Conservation (phyloP, 2,888 invertebrate genomes). For the Diarsia dahlii region DNA sequence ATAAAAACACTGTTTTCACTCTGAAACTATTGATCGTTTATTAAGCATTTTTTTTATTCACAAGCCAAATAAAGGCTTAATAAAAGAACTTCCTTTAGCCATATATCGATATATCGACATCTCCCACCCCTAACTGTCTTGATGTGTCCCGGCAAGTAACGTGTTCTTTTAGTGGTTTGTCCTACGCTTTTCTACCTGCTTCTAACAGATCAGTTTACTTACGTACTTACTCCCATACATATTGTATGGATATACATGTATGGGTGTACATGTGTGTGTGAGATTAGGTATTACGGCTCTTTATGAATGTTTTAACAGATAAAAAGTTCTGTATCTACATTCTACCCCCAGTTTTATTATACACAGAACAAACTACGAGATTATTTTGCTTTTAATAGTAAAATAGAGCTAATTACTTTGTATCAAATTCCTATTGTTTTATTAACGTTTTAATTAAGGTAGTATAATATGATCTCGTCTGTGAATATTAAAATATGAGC, state of each 20-base stretch:
- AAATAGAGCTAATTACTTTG: conserved; percentile 25
- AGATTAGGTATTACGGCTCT: conserved; percentile 62
- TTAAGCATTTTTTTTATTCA: not conserved
- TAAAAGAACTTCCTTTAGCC: not conserved
- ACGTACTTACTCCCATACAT: conserved; percentile 67
- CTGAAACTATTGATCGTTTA: not conserved
- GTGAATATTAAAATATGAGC: conserved; percentile 24
- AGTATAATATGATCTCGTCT: conserved; percentile 24
- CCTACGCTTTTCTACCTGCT: conserved; percentile 82
- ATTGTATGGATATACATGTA: conserved; percentile 32
- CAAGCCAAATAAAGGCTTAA: fast-evolving
- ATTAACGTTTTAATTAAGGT: conserved; percentile 32
- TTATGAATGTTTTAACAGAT: conserved; percentile 60
- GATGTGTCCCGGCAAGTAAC: conserved; percentile 84
- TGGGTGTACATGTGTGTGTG: conserved; percentile 42
- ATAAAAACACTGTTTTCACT: no score
- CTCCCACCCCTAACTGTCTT: conserved; percentile 76
- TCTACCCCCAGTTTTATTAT: conserved; percentile 22
- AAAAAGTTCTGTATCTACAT: conserved; percentile 38
- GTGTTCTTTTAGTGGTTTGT: conserved; percentile 88
- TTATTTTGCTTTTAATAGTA: conserved; percentile 23
- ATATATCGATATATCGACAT: conserved; percentile 64
- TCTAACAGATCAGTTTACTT: conserved; percentile 76
- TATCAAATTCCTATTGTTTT: conserved; percentile 39
- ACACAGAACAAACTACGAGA: conserved; percentile 4